Percentiles rank a stretch among this genome's conserved stretches.
These are phyloP conservation scores for Scomber japonicus DNA, from an alignment of 2,113 vertebrate genomes.

Conservation along the genomic window DNA sequence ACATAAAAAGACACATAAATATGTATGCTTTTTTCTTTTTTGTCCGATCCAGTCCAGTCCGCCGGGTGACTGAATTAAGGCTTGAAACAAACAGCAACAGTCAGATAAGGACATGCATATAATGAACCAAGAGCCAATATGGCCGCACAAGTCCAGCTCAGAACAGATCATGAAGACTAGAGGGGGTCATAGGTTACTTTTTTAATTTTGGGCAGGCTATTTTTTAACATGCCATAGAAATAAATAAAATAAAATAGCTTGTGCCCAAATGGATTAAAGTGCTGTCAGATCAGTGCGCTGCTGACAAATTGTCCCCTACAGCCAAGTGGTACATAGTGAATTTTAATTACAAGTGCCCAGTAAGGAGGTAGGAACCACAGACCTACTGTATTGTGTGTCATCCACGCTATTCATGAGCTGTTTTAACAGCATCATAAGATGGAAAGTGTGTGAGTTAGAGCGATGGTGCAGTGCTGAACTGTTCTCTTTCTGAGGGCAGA, in stretches of 20 bases:
- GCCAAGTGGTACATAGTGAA: conserved; percentile 80
- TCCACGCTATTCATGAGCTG: neutral
- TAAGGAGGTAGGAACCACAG: conserved; percentile 24
- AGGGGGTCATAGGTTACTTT: conserved; percentile 73
- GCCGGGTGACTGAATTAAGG: conserved; percentile 42
- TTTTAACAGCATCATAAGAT: neutral
- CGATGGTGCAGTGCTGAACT: conserved; percentile 30
- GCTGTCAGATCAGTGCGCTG: conserved; percentile 87
- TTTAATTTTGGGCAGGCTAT: conserved; percentile 86
- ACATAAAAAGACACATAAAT: conserved; percentile 67
- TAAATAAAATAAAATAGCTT: conserved; percentile 82
- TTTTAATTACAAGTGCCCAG: conserved; percentile 84
- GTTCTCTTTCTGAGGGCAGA: conserved; percentile 60
- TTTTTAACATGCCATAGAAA: conserved; percentile 85
- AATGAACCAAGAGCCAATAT: conserved; percentile 21
- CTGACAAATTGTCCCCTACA: conserved; percentile 90
- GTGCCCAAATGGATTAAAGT: conserved; percentile 86
- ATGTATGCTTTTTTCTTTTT: conserved; percentile 46
- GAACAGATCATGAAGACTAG: conserved; percentile 26
- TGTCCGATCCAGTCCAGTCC: conserved; percentile 1
- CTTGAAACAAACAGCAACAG: conserved; percentile 49
- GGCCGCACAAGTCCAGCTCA: conserved; percentile 24
- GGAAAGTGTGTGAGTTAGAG: neutral
- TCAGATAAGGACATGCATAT: conserved; percentile 20
- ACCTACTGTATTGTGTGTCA: conserved; percentile 1